These are phyloP conservation scores for Halcyon smyrnensis DNA, from an alignment of 2,797 vertebrate species.

Conservation along the genomic window DNA sequence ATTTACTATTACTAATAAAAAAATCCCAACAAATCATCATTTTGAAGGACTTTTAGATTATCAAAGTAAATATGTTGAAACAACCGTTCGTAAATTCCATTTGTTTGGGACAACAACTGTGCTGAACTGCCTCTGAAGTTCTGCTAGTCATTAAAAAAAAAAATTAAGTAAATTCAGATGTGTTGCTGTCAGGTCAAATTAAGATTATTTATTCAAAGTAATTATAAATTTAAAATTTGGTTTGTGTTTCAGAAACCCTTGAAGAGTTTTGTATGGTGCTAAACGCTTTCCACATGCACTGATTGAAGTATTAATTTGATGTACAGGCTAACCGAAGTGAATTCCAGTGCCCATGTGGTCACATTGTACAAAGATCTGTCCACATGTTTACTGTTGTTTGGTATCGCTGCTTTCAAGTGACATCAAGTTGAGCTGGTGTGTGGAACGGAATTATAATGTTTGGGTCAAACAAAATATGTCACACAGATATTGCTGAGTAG, in stretches of 20 bases:
- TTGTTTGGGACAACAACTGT: not conserved
- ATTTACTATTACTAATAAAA: not conserved
- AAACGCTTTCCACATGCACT: conserved; percentile 31
- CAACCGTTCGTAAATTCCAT: not conserved
- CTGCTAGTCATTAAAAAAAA: not conserved
- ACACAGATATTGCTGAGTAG: not conserved
- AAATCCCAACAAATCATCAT: not conserved
- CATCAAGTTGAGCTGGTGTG: not conserved
- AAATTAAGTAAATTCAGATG: conserved; percentile 8
- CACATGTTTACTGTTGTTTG: not conserved
- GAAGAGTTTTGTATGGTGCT: not conserved
- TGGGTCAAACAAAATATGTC: not conserved
- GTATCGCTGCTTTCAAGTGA: not conserved
- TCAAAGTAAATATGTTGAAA: not conserved
- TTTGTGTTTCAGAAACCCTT: conserved; percentile 18
- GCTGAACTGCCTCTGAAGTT: not conserved
- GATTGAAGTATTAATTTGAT: not conserved
- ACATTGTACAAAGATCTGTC: not conserved
- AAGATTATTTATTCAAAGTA: not conserved
- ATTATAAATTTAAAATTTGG: conserved; percentile 6
- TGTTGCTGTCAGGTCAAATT: not conserved
- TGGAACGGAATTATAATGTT: not conserved
- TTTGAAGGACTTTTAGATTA: not conserved
- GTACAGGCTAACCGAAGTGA: not conserved
- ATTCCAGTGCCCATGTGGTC: not conserved